A percentile compares a stretch with the other conserved stretches of the same genome.
Conservation (phyloP, 2,797 vertebrate species). For the Poeciliopsis gracilis region DNA sequence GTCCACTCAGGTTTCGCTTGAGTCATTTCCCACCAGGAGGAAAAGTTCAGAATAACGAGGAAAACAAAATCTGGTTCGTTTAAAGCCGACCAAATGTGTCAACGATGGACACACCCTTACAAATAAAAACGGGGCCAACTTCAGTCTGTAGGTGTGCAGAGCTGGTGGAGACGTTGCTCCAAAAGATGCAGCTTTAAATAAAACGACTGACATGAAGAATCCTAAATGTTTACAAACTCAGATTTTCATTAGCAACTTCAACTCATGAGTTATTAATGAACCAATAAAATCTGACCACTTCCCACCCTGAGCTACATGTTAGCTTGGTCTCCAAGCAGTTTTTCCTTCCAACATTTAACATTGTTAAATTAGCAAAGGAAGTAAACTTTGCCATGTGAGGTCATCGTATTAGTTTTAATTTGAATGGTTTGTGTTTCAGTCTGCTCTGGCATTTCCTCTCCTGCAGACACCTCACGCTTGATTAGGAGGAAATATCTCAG, state of each 20-base stretch:
- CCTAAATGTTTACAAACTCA: neutral
- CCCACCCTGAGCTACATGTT: neutral
- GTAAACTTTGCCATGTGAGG: neutral
- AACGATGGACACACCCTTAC: too few relatives aligned
- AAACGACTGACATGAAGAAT: neutral
- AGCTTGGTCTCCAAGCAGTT: neutral
- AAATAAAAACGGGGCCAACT: too few relatives aligned
- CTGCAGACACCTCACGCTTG: slow-evolving; percentile 50
- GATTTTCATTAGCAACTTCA: neutral
- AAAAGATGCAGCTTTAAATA: neutral
- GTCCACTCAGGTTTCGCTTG: too few relatives aligned
- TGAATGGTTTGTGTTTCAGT: slow-evolving; percentile 27
- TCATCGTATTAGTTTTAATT: neutral
- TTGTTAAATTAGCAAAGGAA: neutral
- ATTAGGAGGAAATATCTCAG: slow-evolving; percentile 37
- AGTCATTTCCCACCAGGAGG: too few relatives aligned
- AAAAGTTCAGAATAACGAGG: too few relatives aligned
- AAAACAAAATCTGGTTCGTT: too few relatives aligned
- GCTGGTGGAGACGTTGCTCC: neutral
- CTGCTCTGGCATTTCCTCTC: slow-evolving; percentile 38
- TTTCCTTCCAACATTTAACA: neutral
- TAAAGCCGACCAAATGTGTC: too few relatives aligned
- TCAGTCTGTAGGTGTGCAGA: too few relatives aligned
- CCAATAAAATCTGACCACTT: neutral
- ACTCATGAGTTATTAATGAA: neutral